phyloP scores from a whole-genome alignment of 2,797 vertebrate species.

The Crax fasciolata region DNA sequence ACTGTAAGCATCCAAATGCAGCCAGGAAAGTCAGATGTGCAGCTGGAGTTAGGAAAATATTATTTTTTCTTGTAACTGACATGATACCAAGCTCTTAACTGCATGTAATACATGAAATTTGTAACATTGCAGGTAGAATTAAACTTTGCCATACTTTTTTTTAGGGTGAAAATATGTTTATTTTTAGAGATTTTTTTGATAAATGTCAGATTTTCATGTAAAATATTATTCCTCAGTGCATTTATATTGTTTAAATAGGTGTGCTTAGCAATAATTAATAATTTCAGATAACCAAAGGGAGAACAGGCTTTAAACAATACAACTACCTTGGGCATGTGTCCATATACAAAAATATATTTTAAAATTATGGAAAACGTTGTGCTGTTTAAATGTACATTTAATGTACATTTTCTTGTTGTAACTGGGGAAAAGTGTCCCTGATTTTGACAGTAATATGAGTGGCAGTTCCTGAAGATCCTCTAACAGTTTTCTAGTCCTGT shows the following conservation, averaged over 20 bases:
- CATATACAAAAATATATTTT: background rate
- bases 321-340: accelerated
- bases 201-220: background rate
- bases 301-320: background rate
- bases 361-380: background rate
- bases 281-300: background rate
- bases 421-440: background rate
- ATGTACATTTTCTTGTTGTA: background rate
- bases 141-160: background rate
- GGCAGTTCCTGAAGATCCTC: background rate
- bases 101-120: background rate
- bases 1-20: background rate
- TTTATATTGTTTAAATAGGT: background rate
- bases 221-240: background rate
- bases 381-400: background rate
- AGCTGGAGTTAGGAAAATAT: background rate
- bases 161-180: background rate
- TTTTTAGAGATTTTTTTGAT: background rate
- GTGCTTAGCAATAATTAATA: background rate
- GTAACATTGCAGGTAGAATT: background rate
- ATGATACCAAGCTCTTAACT: background rate
- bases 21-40: background rate
- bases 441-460: background rate
- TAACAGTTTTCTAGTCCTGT: background rate
- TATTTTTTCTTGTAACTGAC: background rate